Percentiles rank a stretch among this genome's conserved stretches.
These are phyloP conservation scores for Drosophila ironensis DNA, from an alignment of 1,140 invertebrate species.

Conservation along the genomic window DNA sequence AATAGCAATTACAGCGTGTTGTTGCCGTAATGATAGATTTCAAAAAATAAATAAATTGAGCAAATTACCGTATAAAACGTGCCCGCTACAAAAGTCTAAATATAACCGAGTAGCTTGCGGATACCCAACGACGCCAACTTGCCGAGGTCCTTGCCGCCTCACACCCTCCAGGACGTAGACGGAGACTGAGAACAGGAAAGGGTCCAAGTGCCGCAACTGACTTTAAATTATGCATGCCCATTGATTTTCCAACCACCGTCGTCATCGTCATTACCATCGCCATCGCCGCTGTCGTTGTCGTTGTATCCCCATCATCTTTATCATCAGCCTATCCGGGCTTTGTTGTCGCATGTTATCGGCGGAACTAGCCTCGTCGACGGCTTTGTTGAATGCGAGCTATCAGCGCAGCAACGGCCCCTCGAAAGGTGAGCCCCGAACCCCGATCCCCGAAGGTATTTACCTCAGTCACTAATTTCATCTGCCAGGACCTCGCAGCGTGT, in stretches of 20 bases:
- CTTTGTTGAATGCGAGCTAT: slow-evolving; percentile 76
- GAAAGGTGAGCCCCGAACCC: slow-evolving; percentile 67
- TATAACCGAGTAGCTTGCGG: slow-evolving; percentile 23
- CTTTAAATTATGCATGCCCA: slow-evolving; percentile 77
- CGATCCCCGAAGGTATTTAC: no score
- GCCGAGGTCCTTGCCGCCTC: slow-evolving; percentile 5
- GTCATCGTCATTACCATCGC: slow-evolving; percentile 20
- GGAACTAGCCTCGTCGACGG: slow-evolving; percentile 65
- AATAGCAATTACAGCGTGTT: slow-evolving; percentile 62
- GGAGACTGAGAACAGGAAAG: no score
- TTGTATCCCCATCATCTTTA: slow-evolving; percentile 35
- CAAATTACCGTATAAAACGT: slow-evolving; percentile 72
- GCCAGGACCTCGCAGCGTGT: slow-evolving; percentile 14
- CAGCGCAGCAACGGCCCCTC: slow-evolving; percentile 68
- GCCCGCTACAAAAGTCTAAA: slow-evolving; percentile 58
- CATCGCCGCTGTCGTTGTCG: slow-evolving; percentile 19
- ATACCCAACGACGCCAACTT: slow-evolving; percentile 11
- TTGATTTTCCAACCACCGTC: slow-evolving; percentile 64
- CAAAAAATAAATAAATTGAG: slow-evolving; percentile 67
- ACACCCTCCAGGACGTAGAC: not conserved
- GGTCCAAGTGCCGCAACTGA: slow-evolving; percentile 57
- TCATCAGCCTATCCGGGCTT: slow-evolving; percentile 45
- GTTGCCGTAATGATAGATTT: slow-evolving; percentile 77
- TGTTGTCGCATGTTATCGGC: slow-evolving; percentile 72
- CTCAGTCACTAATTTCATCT: not conserved